Evolutionary conservation across 2,797 vertebrate species (phyloP), one percentile per base, ranked within the genome.

Genomic region (Acanthis flammea): DNA sequence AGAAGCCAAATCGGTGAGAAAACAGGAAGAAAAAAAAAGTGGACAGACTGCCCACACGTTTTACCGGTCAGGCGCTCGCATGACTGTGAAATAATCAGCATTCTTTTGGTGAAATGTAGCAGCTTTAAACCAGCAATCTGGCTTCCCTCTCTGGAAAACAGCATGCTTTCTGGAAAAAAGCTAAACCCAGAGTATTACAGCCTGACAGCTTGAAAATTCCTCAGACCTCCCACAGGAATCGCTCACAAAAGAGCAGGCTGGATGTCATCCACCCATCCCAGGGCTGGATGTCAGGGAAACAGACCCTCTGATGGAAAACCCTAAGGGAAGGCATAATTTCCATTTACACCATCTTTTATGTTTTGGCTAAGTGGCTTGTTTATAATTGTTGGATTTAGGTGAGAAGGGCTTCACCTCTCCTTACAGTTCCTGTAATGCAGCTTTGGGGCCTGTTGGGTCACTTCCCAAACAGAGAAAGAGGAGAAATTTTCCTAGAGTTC

Each of bases 71-170:
- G 92, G 94, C 87, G 44, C 91, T 95, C 10, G 21, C 95, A 91
- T 91, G 96, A 96, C 96, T 97, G 91, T 92, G 94, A 96, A 95
- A 97, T 94, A 95, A 96, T 95, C 87, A 77, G 92, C 96, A 96
- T 96, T 96, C 95, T 96, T 97, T 90, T 68, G 91, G 94, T 90
- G 94, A 96, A 92, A 95, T 92, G 95, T 66, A 94, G 95, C 94
- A 92, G 94, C 94, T 97, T 94, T 94, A 95, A 95, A 88, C 42
- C 92, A 88, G 92, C 68, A 92, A 74, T 82, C 89, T 96, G 96
- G 96, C 94, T 92, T 93, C 4, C 1, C 84, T 87, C 94, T 77
- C 89, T 93, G 94, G 94, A 96, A 96, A 96, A 83, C 73, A 83
- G 75, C 41, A 58, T 53, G 91, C 89, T 91, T 93, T 94, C 95